These are phyloP conservation scores for Caenorhabditis brenneri DNA, from an alignment of 1,140 invertebrate genomes.

Conservation along the genomic window DNA sequence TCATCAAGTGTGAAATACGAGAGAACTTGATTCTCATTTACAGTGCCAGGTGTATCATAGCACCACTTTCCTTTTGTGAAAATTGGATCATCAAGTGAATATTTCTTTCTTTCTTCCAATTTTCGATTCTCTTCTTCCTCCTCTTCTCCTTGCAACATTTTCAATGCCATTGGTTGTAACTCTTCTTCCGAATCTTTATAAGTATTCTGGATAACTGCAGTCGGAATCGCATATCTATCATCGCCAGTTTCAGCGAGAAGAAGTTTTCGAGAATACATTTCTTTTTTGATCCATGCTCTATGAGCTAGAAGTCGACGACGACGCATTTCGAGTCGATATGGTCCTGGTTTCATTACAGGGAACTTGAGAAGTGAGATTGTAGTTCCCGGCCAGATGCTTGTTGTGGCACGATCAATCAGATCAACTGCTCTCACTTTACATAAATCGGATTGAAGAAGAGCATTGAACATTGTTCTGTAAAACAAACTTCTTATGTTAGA, in stretches of 20 bases:
- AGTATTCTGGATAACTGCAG: conserved; percentile 71
- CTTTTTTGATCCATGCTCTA: conserved; percentile 74
- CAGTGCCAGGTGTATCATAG: conserved; percentile 89
- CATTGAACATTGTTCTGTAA: conserved; percentile 83
- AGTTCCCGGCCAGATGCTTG: conserved; percentile 89
- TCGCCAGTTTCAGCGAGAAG: conserved; percentile 74
- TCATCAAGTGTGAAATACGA: conserved; percentile 85
- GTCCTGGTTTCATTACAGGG: conserved; percentile 73
- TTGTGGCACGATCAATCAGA: conserved; percentile 86
- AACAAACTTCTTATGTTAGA: not conserved
- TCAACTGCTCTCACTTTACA: conserved; percentile 83
- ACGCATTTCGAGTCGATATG: conserved; percentile 70
- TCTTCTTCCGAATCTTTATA: conserved; percentile 69
- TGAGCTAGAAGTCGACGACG: conserved; percentile 74
- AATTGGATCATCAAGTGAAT: conserved; percentile 71
- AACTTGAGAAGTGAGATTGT: conserved; percentile 87
- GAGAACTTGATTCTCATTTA: conserved; percentile 84
- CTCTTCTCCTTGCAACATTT: conserved; percentile 51
- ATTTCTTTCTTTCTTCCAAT: conserved; percentile 49
- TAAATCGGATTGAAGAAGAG: conserved; percentile 87
- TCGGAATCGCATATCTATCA: conserved; percentile 74
- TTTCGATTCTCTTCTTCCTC: conserved; percentile 43
- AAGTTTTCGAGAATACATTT: conserved; percentile 69
- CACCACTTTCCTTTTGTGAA: conserved; percentile 83
- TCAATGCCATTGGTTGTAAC: not conserved